Evolutionary conservation across 2,113 vertebrate genomes (phyloP).

Genomic region (Motacilla alba): DNA sequence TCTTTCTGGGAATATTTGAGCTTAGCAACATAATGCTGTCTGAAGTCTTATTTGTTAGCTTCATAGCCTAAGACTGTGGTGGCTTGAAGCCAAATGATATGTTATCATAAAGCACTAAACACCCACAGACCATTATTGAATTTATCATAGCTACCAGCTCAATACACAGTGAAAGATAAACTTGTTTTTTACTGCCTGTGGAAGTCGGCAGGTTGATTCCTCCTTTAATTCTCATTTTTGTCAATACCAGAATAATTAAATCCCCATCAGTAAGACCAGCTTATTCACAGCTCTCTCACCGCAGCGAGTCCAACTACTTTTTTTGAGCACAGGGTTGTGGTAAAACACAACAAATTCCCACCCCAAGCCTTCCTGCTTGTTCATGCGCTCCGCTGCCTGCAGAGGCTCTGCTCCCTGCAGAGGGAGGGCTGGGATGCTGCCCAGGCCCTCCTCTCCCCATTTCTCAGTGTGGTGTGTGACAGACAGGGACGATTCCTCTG

Average conservation of each 20-base stretch:
- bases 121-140: constrained; percentile 3
- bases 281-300: neutral
- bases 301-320: neutral
- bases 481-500: neutral
- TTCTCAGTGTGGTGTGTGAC: neutral
- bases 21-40: neutral
- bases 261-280: neutral
- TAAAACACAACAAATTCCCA: neutral
- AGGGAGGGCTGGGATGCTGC: neutral
- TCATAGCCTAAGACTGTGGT: neutral
- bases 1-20: neutral
- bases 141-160: neutral
- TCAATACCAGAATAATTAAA: constrained; percentile 33
- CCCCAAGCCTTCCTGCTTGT: neutral
- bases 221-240: constrained; percentile 32
- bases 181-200: constrained; percentile 5
- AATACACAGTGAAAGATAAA: constrained; percentile 31
- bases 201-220: neutral
- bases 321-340: neutral
- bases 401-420: accelerated
- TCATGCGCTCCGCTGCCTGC: neutral
- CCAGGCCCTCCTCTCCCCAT: neutral
- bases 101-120: neutral
- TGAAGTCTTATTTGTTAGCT: constrained; percentile 25
- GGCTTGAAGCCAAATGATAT: neutral